These are phyloP conservation scores for Microctenopoma lineatum DNA, from an alignment of 2,797 vertebrate species.

Conservation along the genomic window DNA sequence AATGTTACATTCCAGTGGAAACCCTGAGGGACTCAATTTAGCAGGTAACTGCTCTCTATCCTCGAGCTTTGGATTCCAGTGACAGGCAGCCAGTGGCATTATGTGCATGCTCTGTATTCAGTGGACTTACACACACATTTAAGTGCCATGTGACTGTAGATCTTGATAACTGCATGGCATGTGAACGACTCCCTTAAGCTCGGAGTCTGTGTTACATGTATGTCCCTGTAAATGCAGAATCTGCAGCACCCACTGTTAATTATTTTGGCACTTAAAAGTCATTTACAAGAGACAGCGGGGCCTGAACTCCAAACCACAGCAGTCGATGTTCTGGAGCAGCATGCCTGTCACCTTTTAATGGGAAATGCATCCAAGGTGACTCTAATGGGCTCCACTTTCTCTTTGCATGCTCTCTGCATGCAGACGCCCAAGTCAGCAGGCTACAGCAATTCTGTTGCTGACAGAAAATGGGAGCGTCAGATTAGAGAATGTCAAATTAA, in stretches of 20 bases:
- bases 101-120: conserved; percentile 29
- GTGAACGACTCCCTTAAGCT: conserved; percentile 39
- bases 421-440: conserved; percentile 71
- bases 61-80: conserved; percentile 48
- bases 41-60: conserved; percentile 62
- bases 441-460: conserved; percentile 69
- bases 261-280: conserved; percentile 67
- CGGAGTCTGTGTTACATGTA: conserved; percentile 18
- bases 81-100: conserved; percentile 63
- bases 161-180: conserved; percentile 53
- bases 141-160: conserved; percentile 34
- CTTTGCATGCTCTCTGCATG: conserved; percentile 59
- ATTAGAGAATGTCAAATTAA: conserved; percentile 83
- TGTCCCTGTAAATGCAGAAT: conserved; percentile 18
- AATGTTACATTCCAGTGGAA: conserved; percentile 56
- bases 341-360: conserved; percentile 79
- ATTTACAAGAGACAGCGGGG: conserved; percentile 71
- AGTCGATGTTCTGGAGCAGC: conserved; percentile 64
- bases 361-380: conserved; percentile 80
- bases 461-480: conserved; percentile 78
- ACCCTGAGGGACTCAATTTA: conserved; percentile 74
- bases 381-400: conserved; percentile 71
- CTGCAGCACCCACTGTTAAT: conserved; percentile 51
- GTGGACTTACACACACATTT: conserved; percentile 30
- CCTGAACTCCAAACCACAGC: conserved; percentile 61